Percentiles rank a stretch among this genome's conserved stretches.
Conservation (phyloP, 2,888 invertebrate species). For the Fabriciana adippe region DNA sequence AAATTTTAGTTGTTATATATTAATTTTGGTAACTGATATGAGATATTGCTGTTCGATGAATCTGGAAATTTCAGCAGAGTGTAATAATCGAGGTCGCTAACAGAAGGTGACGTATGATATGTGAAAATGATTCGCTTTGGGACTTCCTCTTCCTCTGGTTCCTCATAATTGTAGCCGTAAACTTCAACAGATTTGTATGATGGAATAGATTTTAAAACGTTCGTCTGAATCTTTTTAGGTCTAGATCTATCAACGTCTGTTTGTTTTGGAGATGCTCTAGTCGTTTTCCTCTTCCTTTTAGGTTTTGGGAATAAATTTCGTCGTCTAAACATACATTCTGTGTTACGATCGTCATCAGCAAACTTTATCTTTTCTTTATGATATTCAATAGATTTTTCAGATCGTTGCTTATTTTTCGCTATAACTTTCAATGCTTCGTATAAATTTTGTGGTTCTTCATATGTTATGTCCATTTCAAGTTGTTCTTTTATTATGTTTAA, state of each 20-base stretch:
- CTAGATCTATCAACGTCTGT: neutral
- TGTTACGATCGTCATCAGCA: slow-evolving; percentile 18
- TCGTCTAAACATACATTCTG: slow-evolving; percentile 49
- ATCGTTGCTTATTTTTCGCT: slow-evolving; percentile 53
- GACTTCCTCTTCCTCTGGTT: slow-evolving; percentile 15
- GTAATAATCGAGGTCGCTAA: slow-evolving; percentile 20
- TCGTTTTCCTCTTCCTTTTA: slow-evolving; percentile 35
- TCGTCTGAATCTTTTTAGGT: neutral
- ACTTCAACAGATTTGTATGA: slow-evolving; percentile 55
- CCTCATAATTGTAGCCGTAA: slow-evolving; percentile 49
- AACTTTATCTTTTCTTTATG: slow-evolving; percentile 3
- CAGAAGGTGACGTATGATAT: slow-evolving; percentile 39
- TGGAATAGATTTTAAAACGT: neutral
- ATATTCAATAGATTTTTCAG: slow-evolving; percentile 25
- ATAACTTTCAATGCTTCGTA: slow-evolving; percentile 60
- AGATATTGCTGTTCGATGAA: neutral
- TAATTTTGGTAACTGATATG: no score
- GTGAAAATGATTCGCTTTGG: slow-evolving; percentile 35
- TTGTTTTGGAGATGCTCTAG: slow-evolving; percentile 9
- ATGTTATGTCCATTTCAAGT: slow-evolving; percentile 45
- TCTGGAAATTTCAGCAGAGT: slow-evolving; percentile 8
- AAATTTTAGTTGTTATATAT: no score
- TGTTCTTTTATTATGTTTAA: slow-evolving; percentile 57
- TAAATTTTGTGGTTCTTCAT: slow-evolving; percentile 57
- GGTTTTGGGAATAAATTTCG: slow-evolving; percentile 48